Evolutionary conservation across 2,888 invertebrate genomes (phyloP), one percentile per base, ranked within the genome.

Genomic region (Scaptomyza parva): DNA sequence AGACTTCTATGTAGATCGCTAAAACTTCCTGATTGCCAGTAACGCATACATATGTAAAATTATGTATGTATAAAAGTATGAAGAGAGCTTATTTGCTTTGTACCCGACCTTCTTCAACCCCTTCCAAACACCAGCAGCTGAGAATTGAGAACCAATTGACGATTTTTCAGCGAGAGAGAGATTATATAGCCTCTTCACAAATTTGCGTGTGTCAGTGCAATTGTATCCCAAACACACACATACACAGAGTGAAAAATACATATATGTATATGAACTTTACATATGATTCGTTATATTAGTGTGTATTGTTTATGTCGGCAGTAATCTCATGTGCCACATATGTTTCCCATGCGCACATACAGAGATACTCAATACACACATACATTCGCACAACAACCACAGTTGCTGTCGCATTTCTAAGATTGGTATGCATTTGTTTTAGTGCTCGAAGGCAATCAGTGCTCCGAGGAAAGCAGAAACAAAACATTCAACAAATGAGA

Each of bases 291-390:
- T 30, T 58, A 12, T 22, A 18, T 44, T 58, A 12, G n/a, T 76
- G 37, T 58, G 35, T 69, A 41, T 72, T 60, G 44, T 54, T 60
- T 55, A 62, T 64, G 61, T 60, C 44, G 51, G 68, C 64, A 53
- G 59, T 55, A 71, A 80, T 66, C 70, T 59, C 76, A 68, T 82
- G 67, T 82, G 82, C 83, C 79, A 63, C 88, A 82, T 52, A 86
- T 82, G 82, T 87, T 87, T 61, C 58, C 64, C 51, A 61, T 11
- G 66, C 58, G 17, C 14, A 14, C 30, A 62, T 20, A 18, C 22
- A 39, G n/a, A 57, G 18, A 55, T 20, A 57, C 35, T 37, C 35
- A 18, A 63, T 50, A 12, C 9, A 60, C 18, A 28, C 18, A 22
- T 24, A 50, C 55, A 33, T 39, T 59, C 4, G 55, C 47, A 33